Percentiles rank a stretch among this genome's conserved stretches.
Evolutionary conservation across 2,113 vertebrate genomes (phyloP).

Genomic region (Ctenomys sociabilis): DNA sequence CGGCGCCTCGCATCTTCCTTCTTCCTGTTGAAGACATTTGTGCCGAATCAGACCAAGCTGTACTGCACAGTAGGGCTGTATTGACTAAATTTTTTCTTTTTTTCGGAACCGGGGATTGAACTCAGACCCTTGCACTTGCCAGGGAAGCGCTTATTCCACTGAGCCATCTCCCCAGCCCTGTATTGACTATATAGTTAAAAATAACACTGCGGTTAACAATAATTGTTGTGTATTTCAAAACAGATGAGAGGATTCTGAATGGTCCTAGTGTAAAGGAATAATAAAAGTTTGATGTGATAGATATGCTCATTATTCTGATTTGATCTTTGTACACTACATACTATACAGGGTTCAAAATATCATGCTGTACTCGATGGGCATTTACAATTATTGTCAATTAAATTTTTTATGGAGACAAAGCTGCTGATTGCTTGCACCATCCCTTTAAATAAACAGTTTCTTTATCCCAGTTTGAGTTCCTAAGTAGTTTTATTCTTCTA

Average conservation of each 20-base stretch:
- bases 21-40: background rate
- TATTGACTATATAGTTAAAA: background rate
- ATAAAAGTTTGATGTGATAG: background rate
- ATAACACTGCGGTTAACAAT: background rate
- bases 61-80: background rate
- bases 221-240: background rate
- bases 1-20: background rate
- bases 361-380: background rate
- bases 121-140: too few relatives aligned
- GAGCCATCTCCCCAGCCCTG: too few relatives aligned
- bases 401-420: background rate
- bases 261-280: background rate
- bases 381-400: background rate
- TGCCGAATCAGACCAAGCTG: background rate
- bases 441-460: constrained; percentile 12
- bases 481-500: background rate
- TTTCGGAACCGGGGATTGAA: too few relatives aligned
- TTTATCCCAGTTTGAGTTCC: background rate
- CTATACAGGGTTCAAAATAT: background rate
- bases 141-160: too few relatives aligned
- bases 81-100: too few relatives aligned
- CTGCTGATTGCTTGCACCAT: background rate
- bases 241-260: background rate
- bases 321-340: background rate
- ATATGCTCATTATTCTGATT: background rate